Conservation (phyloP, 2,113 vertebrate species). For the Spermophilus dauricus region DNA sequence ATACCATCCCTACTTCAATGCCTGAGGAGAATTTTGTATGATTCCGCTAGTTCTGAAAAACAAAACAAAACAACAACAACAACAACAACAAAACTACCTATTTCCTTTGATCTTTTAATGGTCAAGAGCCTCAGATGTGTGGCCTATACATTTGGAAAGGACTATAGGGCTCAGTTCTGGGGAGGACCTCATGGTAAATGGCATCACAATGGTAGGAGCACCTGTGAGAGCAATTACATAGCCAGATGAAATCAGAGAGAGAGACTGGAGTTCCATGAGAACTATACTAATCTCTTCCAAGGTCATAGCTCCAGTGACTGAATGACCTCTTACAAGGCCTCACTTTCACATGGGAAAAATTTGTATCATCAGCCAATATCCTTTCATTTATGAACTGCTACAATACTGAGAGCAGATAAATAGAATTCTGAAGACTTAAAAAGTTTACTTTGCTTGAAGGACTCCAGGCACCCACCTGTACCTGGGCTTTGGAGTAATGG, state of each 20-base stretch:
- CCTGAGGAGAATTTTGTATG: neutral
- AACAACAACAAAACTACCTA: neutral
- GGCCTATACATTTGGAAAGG: neutral
- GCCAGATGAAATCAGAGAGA: neutral
- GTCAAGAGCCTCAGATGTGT: neutral
- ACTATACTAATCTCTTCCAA: neutral
- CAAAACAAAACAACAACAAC: neutral
- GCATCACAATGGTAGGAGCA: neutral
- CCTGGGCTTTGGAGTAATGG: neutral
- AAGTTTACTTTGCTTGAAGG: neutral
- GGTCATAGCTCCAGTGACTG: neutral
- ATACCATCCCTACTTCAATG: neutral
- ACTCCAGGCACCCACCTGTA: neutral
- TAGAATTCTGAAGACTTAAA: neutral
- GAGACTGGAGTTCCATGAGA: neutral
- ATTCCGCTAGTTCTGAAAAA: neutral
- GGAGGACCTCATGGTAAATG: neutral
- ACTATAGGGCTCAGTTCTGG: neutral
- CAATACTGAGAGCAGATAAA: neutral
- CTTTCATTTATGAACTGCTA: neutral
- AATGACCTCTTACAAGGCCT: neutral
- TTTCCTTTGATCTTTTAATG: conserved; percentile 10
- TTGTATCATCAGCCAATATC: neutral
- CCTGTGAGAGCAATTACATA: neutral
- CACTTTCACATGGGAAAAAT: neutral